Conservation (phyloP, 2,113 vertebrate species). For the Tragulus kanchil region DNA sequence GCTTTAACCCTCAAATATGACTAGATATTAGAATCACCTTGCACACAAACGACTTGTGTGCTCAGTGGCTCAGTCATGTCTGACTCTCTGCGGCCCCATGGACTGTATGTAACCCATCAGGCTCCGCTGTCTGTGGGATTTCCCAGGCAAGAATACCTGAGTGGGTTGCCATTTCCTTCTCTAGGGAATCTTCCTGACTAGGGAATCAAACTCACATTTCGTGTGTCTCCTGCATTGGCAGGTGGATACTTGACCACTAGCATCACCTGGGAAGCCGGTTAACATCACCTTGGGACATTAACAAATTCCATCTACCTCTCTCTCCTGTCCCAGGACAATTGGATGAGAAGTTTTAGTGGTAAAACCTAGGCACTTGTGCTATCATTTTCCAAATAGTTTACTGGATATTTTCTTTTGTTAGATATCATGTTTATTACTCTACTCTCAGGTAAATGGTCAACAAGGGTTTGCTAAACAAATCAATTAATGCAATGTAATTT, state of each 20-base stretch:
- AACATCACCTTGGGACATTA: not conserved
- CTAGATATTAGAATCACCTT: slow-evolving; percentile 32
- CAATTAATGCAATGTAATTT: not conserved
- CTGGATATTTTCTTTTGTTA: not conserved
- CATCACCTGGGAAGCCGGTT: too few species aligned
- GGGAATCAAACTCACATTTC: not conserved
- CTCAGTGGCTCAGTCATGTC: not conserved
- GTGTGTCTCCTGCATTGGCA: not conserved
- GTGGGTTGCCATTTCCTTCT: not conserved
- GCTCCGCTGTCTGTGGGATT: not conserved
- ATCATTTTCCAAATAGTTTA: slow-evolving; percentile 32
- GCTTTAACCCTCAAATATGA: not conserved
- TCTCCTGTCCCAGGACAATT: not conserved
- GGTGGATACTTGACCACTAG: not conserved
- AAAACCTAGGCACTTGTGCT: not conserved
- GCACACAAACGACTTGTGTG: not conserved
- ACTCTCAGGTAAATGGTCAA: not conserved
- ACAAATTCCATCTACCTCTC: not conserved
- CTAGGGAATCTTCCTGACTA: not conserved
- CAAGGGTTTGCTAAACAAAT: not conserved
- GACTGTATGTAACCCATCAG: not conserved
- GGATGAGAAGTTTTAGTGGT: not conserved
- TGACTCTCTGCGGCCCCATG: not conserved
- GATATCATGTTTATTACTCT: slow-evolving; percentile 1
- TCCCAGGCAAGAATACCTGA: not conserved